These are phyloP conservation scores for Pogonognathellus flavescens DNA, from an alignment of 1,140 invertebrate genomes.

Conservation along the genomic window DNA sequence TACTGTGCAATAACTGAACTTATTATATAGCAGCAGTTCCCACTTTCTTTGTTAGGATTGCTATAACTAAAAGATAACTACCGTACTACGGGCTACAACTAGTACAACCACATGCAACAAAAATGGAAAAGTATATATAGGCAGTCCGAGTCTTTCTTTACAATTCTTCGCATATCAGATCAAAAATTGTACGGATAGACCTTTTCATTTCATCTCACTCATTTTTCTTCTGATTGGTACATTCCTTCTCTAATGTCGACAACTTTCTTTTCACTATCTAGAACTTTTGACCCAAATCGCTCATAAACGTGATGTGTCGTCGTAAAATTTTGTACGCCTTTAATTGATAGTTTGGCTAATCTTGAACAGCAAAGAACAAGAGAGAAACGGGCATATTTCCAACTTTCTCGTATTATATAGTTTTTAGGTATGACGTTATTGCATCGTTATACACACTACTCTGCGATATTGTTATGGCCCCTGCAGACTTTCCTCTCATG, in stretches of 20 bases:
- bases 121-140: too few species aligned
- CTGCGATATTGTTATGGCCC: neutral
- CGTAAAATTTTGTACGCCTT: conserved; percentile 49
- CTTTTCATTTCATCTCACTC: conserved; percentile 9
- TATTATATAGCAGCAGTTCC: too few species aligned
- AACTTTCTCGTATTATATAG: conserved; percentile 10
- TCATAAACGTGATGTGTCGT: conserved; percentile 49
- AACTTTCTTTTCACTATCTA: neutral
- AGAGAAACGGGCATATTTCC: conserved; percentile 33
- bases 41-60: too few species aligned
- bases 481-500: neutral
- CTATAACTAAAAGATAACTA: too few species aligned
- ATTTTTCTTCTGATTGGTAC: conserved; percentile 32
- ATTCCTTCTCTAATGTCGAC: conserved; percentile 35
- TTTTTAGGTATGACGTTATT: neutral
- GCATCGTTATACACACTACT: neutral
- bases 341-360: conserved; percentile 51
- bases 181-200: neutral
- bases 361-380: conserved; percentile 34
- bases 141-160: neutral
- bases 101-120: too few species aligned
- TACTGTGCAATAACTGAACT: too few species aligned
- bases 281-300: conserved; percentile 44
- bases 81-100: too few species aligned
- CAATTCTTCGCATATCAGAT: conserved; percentile 34